A percentile compares a stretch with the other conserved stretches of the same genome.
Evolutionary conservation across 1,140 invertebrate species (phyloP).

Genomic region (Papilio polytes): DNA sequence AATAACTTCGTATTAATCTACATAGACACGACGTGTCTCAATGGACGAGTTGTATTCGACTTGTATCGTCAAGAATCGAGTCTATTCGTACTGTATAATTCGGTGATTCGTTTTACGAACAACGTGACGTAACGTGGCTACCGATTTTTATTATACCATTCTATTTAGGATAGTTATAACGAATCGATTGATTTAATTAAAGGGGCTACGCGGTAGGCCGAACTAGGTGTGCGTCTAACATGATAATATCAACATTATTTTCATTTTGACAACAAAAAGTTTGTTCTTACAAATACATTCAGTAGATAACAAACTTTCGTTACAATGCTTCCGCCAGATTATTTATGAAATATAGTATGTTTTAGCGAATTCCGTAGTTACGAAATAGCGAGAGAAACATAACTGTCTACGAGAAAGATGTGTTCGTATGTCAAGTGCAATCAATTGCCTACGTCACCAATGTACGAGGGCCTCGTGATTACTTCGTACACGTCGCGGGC

Average conservation of each 20-base stretch:
- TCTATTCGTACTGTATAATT: constrained; percentile 19
- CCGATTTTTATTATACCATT: constrained; percentile 8
- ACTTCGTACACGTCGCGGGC: constrained; percentile 51
- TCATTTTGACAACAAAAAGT: not conserved
- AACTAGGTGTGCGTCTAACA: not conserved
- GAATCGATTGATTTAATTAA: constrained; percentile 24
- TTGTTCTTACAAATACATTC: not conserved
- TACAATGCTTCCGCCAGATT: not conserved
- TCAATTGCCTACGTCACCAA: constrained; percentile 2
- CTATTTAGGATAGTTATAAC: constrained; percentile 2
- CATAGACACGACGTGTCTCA: not conserved
- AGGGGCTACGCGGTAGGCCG: not conserved
- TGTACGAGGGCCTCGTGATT: constrained; percentile 58
- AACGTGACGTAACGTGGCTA: constrained; percentile 8
- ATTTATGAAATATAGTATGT: not conserved
- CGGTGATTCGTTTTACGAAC: constrained; percentile 4
- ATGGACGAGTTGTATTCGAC: constrained; percentile 22
- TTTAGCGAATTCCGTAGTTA: not conserved
- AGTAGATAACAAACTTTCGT: not conserved
- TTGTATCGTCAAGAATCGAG: not conserved
- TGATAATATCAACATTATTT: not conserved
- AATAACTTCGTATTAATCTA: constrained; percentile 36
- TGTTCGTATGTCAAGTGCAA: constrained; percentile 18
- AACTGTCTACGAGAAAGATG: not conserved
- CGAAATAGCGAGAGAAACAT: not conserved